Conservation (phyloP, 2,797 vertebrate genomes). For the Mastacembelus armatus region DNA sequence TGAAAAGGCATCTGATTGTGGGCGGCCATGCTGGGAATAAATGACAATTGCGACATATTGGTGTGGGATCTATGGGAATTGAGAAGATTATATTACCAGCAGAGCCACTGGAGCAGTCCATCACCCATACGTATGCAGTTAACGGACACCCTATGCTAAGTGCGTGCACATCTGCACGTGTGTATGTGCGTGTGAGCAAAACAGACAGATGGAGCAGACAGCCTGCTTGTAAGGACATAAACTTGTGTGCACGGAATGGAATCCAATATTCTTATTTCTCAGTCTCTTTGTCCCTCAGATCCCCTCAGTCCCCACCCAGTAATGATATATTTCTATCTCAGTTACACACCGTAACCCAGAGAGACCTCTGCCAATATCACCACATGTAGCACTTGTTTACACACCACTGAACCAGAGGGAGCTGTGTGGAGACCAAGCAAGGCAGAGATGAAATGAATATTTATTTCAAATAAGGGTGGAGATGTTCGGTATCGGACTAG, state of each 20-base stretch:
- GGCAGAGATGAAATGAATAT: conserved; percentile 80
- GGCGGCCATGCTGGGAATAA: conserved; percentile 77
- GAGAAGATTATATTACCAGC: conserved; percentile 79
- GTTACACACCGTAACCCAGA: conserved; percentile 73
- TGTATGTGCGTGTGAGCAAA: conserved; percentile 43
- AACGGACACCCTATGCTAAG: conserved; percentile 70
- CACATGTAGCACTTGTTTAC: conserved; percentile 81
- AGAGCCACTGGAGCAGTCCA: conserved; percentile 75
- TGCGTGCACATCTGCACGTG: conserved; percentile 35
- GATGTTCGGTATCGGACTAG: conserved; percentile 64
- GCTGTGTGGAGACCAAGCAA: conserved; percentile 55
- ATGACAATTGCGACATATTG: conserved; percentile 84
- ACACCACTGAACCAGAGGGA: conserved; percentile 75
- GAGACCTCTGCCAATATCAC: conserved; percentile 79
- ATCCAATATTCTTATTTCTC: conserved; percentile 82
- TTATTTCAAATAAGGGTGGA: conserved; percentile 75
- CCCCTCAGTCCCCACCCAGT: conserved; percentile 76
- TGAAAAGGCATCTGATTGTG: conserved; percentile 74
- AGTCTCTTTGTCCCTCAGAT: conserved; percentile 73
- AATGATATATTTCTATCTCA: conserved; percentile 82
- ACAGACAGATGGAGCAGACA: conserved; percentile 72
- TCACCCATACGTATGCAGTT: conserved; percentile 72
- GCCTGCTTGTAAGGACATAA: conserved; percentile 69
- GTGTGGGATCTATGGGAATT: conserved; percentile 80
- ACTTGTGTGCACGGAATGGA: conserved; percentile 67